Evolutionary conservation across 2,888 invertebrate genomes (phyloP), one percentile per base, ranked within the genome.

Genomic region (Callinectes sapidus): DNA sequence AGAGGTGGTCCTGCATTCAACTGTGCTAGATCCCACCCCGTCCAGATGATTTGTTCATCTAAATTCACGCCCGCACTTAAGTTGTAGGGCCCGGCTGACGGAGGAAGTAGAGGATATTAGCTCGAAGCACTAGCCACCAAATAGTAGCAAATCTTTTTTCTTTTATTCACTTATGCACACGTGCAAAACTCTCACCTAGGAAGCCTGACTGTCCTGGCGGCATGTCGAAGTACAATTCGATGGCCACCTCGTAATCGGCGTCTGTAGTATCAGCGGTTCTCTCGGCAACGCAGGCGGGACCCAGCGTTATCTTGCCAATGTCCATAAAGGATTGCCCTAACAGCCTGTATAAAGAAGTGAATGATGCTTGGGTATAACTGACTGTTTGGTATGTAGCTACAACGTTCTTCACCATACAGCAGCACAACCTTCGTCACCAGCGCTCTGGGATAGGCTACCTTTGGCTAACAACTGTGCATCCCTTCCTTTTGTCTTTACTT

Each of bases 21-120:
- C 23, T n/a, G 85, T 81, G 90, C 71, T 10, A 39, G n/a, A 16
- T 77, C 87, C 93, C 93, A 93, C 0, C 93, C 92, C 2, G 94
- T 94, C 93, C 93, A 94, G 91, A 94, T 94, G 55, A 92, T 54
- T 39, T 61, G 32, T 3, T 55, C 28, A n/a, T 87, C 88, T 87
- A 94, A 39, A 32, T 54, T 86, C 8, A 94, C 35, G 1, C 94
- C 94, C 3, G 89, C 61, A 35, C 92, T 94, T 1, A 94, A 3
- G 85, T 92, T 92, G 89, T 61, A 92, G 13, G 54, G 2, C 8
- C 35, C 88, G 1, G 54, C 90, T 92, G 71, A 16, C 23, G 28
- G 39, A 66, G 81, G 16, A 14, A 35, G 35, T 32, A 35, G 8
- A 35, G 32, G 16, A 10, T 14, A 13, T 35, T 32, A 35, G 35